Conservation (phyloP, 2,113 vertebrate genomes). For the Labrus mixtus region DNA sequence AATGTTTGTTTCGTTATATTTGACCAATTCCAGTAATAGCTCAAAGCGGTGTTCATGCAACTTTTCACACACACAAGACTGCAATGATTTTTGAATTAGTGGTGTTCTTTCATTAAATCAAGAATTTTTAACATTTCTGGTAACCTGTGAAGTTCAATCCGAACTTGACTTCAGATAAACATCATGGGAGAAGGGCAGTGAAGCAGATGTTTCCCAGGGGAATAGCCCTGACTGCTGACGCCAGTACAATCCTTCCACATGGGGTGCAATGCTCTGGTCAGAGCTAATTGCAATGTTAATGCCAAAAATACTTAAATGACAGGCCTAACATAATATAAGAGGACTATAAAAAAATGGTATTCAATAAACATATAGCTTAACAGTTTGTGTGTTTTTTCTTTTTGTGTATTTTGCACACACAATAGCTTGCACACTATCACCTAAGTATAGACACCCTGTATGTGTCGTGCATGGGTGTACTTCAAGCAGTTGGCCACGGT, state of each 20-base stretch:
- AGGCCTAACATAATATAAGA: background rate
- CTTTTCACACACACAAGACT: no score
- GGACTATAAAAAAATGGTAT: background rate
- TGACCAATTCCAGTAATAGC: no score
- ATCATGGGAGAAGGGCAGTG: background rate
- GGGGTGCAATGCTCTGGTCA: background rate
- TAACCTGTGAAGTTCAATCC: background rate
- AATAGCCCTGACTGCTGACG: constrained; percentile 23
- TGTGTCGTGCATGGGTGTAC: constrained; percentile 14
- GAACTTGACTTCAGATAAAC: constrained; percentile 12
- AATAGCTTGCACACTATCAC: constrained; percentile 14
- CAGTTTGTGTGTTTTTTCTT: background rate
- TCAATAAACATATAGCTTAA: no score
- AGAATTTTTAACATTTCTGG: no score
- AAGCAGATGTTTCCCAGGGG: constrained; percentile 26
- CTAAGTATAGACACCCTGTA: constrained; percentile 24
- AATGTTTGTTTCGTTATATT: no score
- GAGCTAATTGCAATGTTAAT: background rate
- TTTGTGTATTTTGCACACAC: background rate
- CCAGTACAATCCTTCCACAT: constrained; percentile 4
- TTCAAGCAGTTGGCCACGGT: constrained; percentile 40
- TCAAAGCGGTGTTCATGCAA: no score
- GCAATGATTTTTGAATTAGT: no score
- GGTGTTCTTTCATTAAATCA: no score
- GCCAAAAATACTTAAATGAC: background rate